Evolutionary conservation across 2,797 vertebrate species (phyloP).

Genomic region (Botia kubotai): DNA sequence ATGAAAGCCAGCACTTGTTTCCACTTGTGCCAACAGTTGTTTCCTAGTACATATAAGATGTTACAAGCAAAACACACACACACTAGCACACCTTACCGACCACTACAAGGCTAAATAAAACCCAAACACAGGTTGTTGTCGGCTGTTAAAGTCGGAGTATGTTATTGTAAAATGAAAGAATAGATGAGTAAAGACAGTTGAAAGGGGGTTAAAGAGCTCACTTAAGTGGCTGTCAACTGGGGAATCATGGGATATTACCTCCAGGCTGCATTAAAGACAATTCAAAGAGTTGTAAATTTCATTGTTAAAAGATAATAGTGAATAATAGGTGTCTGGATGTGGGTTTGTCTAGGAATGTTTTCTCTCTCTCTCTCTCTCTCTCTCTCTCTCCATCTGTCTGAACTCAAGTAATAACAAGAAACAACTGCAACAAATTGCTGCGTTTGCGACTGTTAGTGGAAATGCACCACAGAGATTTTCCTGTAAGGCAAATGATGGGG

Average conservation of each 20-base stretch:
- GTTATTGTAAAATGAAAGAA: conserved; percentile 47
- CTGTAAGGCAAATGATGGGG: conserved; percentile 41
- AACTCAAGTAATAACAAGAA: conserved; percentile 47
- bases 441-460: conserved; percentile 49
- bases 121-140: conserved; percentile 37
- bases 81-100: not conserved
- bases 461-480: conserved; percentile 50
- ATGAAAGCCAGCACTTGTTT: conserved; percentile 9
- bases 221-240: conserved; percentile 43
- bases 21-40: conserved; percentile 1
- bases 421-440: conserved; percentile 51
- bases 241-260: conserved; percentile 56
- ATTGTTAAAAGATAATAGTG: conserved; percentile 71
- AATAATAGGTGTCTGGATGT: conserved; percentile 70
- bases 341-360: conserved; percentile 56
- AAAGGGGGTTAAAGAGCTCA: conserved; percentile 48
- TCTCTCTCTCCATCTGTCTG: conserved; percentile 8
- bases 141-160: conserved; percentile 24
- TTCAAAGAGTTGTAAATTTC: conserved; percentile 60
- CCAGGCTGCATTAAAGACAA: conserved; percentile 63
- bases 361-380: not conserved
- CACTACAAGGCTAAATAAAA: conserved; percentile 39
- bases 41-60: not conserved
- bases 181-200: conserved; percentile 42
- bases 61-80: conserved; percentile 21